Evolutionary conservation across 1,140 invertebrate genomes (phyloP).

Genomic region (Pseudomyrmex dendroicus): DNA sequence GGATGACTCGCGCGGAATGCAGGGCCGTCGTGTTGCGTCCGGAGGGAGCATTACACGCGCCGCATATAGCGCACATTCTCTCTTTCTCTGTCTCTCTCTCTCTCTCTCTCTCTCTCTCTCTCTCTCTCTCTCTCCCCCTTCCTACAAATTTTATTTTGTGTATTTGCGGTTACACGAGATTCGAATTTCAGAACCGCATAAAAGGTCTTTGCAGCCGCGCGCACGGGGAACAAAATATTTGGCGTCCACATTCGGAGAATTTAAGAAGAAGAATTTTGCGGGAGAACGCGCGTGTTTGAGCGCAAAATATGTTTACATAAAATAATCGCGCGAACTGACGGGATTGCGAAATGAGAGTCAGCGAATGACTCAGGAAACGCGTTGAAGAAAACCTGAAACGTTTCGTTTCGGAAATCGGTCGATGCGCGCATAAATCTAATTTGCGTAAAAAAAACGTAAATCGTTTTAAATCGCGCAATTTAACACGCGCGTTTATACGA

Average conservation of each 20-base stretch:
- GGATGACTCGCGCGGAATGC: constrained; percentile 27
- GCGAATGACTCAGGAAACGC: too few species aligned
- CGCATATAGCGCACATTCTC: neutral
- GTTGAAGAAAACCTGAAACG: neutral
- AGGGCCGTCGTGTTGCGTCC: constrained; percentile 39
- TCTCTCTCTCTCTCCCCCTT: neutral
- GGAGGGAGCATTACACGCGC: neutral
- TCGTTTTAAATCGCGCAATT: constrained; percentile 67
- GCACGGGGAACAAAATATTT: constrained; percentile 16
- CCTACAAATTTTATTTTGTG: constrained; percentile 21
- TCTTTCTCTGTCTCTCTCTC: too few species aligned
- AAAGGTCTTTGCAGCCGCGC: neutral
- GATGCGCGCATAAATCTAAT: constrained; percentile 15
- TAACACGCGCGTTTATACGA: constrained; percentile 63
- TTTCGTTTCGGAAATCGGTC: constrained; percentile 16
- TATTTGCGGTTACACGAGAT: constrained; percentile 19
- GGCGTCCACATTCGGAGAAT: neutral
- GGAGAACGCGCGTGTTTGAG: too few species aligned
- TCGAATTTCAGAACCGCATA: neutral
- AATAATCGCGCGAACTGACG: neutral
- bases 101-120: too few species aligned
- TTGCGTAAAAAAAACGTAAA: constrained; percentile 68
- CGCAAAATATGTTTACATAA: too few species aligned
- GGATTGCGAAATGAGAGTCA: neutral
- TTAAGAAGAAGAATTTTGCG: neutral